Conservation (phyloP, 2,797 vertebrate species). For the Remorina albescens region DNA sequence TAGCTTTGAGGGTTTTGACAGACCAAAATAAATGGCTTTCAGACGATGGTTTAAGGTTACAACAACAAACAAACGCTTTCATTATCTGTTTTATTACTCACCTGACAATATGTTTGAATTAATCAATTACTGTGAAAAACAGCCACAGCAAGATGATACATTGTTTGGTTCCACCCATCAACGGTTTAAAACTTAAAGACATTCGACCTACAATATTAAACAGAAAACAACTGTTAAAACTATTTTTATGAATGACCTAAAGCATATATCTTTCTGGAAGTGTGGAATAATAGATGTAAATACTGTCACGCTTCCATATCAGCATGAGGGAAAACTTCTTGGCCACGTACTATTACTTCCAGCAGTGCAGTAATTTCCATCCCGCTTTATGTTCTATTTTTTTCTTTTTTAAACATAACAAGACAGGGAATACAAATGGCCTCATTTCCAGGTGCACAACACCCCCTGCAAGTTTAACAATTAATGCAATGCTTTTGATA, state of each 20-base stretch:
- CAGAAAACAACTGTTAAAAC: not conserved
- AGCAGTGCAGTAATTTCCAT: slow-evolving; percentile 30
- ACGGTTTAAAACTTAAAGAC: not conserved
- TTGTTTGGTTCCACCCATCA: not conserved
- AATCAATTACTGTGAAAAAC: not conserved
- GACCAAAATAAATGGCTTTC: slow-evolving; percentile 7
- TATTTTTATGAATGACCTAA: not conserved
- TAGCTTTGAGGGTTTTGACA: slow-evolving; percentile 21
- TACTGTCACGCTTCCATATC: not conserved
- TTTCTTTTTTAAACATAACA: slow-evolving; percentile 16
- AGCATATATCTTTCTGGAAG: not conserved
- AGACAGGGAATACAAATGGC: slow-evolving; percentile 64
- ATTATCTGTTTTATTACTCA: not conserved
- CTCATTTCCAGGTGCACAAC: slow-evolving; percentile 60
- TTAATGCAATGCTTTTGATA: slow-evolving; percentile 59
- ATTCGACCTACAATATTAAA: not conserved
- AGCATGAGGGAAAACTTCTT: slow-evolving; percentile 7
- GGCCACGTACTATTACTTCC: slow-evolving; percentile 16
- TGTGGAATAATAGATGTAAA: not conserved
- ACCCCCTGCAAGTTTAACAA: slow-evolving; percentile 65
- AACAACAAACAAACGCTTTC: not conserved
- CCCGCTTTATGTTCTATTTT: slow-evolving; percentile 14
- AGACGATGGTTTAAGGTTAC: slow-evolving; percentile 1
- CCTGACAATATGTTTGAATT: not conserved
- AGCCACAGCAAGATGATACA: not conserved